Base-by-base conservation (phyloP, 2,888 invertebrate genomes). In the Phorcus lineatus region DNA sequence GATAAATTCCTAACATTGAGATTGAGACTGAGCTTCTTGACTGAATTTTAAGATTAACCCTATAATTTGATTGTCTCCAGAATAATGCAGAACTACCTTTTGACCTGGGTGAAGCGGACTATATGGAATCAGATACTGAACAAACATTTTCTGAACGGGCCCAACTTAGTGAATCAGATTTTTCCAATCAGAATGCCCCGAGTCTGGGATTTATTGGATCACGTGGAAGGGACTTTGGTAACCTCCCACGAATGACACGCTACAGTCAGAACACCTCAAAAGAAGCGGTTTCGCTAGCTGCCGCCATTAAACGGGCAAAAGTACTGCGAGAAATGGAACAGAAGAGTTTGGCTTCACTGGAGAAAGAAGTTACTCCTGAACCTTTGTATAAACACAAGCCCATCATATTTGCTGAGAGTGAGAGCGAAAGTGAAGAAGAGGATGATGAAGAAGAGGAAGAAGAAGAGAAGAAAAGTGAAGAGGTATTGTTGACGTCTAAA, bases 401-500 rank as follows among this genome's bases (percentile, higher is more conserved):
- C 16, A 53, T 53, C 22, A 24, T 52, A 52, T 47, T 52, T 52
- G 74, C 47, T 19, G 74, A 74, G 11, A 53, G 53, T 16, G 74
- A 74, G 16, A 11, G 6, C 2, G 31, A 17, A 24, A 19, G 24
- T 40, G 11, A 24, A 47, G 52, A 74, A 40, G 74, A 31, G 28
- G 22, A 47, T 22, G 17, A 47, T 47, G 24, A 52, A 28, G 52
- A 74, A 19, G 81, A 79, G 70, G 82, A 81, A n/a, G 74, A 77
- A n/a, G 81, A 66, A 9, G 79, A 80, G 22, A 47, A 52, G 6
- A 28, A 70, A 47, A 54, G n/a, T 17, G 53, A 57, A 47, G 78
- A 83, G 52, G 79, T 80, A 62, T 82, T 84, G 17, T 88, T 87
- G 67, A 82, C 88, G 47, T 88, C 87, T 28, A 88, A 52, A 81